A percentile compares a stretch with the other conserved stretches of the same genome.
Evolutionary conservation across 35 echinoderm and acorn worm species (phyloP).

Genomic region (Ophiothrix spiculata): DNA sequence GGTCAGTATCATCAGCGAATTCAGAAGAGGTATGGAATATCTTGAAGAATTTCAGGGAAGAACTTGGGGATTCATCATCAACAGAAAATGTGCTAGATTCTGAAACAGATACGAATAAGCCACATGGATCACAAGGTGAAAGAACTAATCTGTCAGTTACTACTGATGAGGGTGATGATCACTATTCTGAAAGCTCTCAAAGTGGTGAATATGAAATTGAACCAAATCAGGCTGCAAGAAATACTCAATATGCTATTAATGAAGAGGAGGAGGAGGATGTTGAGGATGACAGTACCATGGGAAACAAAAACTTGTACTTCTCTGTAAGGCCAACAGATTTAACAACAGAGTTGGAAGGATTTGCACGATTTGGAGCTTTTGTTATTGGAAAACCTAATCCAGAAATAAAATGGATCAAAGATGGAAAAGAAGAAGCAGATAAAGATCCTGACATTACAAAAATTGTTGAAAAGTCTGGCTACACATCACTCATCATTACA

Average conservation of each 20-base stretch:
- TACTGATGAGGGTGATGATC: background rate
- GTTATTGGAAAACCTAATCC: conserved; percentile 72
- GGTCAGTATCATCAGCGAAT: background rate
- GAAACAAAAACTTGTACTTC: background rate
- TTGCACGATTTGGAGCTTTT: conserved; percentile 50
- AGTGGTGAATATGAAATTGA: background rate
- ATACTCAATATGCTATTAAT: background rate
- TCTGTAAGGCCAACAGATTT: background rate
- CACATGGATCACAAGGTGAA: background rate
- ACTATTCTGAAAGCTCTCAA: background rate
- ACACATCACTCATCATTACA: conserved; percentile 51
- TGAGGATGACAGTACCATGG: background rate
- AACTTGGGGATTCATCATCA: background rate
- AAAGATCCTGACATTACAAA: conserved; percentile 80
- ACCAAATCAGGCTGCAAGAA: background rate
- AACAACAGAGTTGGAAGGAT: background rate
- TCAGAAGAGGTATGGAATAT: background rate
- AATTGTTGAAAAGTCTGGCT: conserved; percentile 45
- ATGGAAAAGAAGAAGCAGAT: conserved; percentile 53
- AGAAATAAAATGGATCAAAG: conserved; percentile 77
- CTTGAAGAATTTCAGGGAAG: background rate
- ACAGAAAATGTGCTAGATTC: background rate
- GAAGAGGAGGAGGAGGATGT: background rate
- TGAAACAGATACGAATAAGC: background rate
- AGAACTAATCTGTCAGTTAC: background rate